These are phyloP conservation scores for Tipula helvola DNA, from an alignment of 2,888 invertebrate species.

Conservation along the genomic window DNA sequence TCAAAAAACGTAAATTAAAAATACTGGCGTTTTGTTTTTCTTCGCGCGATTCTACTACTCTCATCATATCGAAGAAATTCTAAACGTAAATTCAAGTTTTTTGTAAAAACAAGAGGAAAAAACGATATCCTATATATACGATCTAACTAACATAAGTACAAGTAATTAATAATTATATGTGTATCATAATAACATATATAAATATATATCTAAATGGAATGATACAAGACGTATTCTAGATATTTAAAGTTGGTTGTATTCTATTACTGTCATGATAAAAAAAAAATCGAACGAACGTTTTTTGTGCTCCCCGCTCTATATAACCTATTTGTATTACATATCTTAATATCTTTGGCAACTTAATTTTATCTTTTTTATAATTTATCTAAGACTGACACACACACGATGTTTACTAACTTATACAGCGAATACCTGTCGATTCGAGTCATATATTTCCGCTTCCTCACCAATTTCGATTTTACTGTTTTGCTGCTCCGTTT, in stretches of 20 bases:
- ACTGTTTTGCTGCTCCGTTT: background rate
- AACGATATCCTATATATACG: background rate
- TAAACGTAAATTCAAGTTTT: background rate
- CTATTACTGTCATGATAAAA: background rate
- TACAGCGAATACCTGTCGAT: slow-evolving; percentile 6
- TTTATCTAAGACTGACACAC: background rate
- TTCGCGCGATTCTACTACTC: background rate
- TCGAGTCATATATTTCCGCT: slow-evolving; percentile 18
- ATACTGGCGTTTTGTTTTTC: background rate
- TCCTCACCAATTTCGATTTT: slow-evolving; percentile 31
- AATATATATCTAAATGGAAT: background rate
- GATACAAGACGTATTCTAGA: background rate
- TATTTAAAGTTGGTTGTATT: background rate
- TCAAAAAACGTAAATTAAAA: background rate
- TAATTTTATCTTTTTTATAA: background rate
- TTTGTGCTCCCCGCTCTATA: background rate
- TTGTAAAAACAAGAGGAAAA: background rate
- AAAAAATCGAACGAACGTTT: background rate
- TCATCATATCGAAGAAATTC: background rate
- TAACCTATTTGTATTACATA: background rate
- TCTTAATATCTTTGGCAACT: slow-evolving; percentile 9
- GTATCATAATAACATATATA: background rate
- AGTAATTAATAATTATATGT: background rate
- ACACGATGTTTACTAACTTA: no score
- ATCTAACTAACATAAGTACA: background rate